Evolutionary conservation across 1,140 invertebrate genomes (phyloP).

Genomic region (Lordiphosa mommai): DNA sequence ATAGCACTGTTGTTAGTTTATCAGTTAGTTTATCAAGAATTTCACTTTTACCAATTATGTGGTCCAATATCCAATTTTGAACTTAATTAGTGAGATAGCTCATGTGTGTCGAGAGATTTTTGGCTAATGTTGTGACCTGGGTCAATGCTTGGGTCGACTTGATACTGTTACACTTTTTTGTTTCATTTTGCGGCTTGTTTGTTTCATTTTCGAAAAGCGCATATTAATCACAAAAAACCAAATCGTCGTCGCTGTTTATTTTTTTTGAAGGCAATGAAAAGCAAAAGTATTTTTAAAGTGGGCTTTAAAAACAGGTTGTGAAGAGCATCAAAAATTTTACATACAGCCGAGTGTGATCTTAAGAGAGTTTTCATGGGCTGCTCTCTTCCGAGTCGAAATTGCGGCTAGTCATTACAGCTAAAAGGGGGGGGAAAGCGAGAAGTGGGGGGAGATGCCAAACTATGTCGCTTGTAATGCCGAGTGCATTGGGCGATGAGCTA

Average conservation of each 20-base stretch:
- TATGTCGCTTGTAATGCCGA: constrained; percentile 31
- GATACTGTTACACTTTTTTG: constrained; percentile 41
- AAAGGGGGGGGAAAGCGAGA: background rate
- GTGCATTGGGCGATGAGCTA: constrained; percentile 61
- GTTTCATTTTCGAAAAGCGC: constrained; percentile 65
- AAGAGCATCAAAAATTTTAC: constrained; percentile 51
- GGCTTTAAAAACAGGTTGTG: constrained; percentile 74
- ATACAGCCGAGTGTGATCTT: constrained; percentile 30
- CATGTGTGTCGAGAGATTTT: background rate
- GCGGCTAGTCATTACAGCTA: constrained; percentile 11
- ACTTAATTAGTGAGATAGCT: background rate
- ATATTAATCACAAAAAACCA: constrained; percentile 62
- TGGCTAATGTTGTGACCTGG: constrained; percentile 45
- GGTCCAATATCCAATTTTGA: background rate
- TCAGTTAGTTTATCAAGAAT: too few relatives aligned
- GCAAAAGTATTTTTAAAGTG: constrained; percentile 76
- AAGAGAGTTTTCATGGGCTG: constrained; percentile 35
- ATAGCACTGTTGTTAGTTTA: too few relatives aligned
- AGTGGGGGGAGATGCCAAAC: constrained; percentile 2
- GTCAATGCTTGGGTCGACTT: constrained; percentile 38
- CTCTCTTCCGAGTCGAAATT: constrained; percentile 8
- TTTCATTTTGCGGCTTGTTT: constrained; percentile 36
- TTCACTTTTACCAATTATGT: background rate
- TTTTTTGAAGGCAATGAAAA: constrained; percentile 70
- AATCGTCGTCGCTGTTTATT: constrained; percentile 42